These are phyloP conservation scores for Carassius auratus DNA, from an alignment of 2,113 vertebrate genomes.

Conservation along the genomic window DNA sequence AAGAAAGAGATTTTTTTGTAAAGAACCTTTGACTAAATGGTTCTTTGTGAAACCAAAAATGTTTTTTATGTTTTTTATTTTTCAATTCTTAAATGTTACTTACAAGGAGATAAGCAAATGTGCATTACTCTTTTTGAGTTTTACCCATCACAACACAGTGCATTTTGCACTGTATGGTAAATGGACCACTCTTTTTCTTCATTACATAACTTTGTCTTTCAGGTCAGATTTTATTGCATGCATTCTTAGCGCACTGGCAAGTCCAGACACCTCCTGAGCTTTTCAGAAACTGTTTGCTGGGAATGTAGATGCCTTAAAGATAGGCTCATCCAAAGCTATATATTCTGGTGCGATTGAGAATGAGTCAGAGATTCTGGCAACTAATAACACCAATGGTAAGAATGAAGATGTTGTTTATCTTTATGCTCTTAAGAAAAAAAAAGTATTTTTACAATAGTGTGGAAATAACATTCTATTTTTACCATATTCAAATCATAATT, in stretches of 20 bases:
- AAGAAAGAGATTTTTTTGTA: too few relatives aligned
- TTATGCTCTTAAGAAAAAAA: neutral
- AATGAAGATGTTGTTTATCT: neutral
- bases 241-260: slow-evolving; percentile 24
- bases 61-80: too few relatives aligned
- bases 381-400: neutral
- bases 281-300: neutral
- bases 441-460: neutral
- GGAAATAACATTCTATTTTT: neutral
- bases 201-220: neutral
- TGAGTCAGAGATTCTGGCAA: neutral
- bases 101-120: neutral
- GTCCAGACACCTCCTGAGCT: neutral
- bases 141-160: slow-evolving; percentile 4
- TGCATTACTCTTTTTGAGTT: neutral
- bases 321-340: neutral
- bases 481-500: neutral
- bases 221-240: slow-evolving; percentile 51
- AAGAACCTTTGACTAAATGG: too few relatives aligned
- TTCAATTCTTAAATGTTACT: neutral
- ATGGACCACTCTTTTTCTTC: neutral
- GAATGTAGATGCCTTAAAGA: slow-evolving; percentile 13
- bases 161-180: neutral
- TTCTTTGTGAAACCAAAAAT: too few relatives aligned
- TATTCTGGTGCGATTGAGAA: neutral